Conservation (phyloP, 2,888 invertebrate genomes). For the Napeogenes sylphis region DNA sequence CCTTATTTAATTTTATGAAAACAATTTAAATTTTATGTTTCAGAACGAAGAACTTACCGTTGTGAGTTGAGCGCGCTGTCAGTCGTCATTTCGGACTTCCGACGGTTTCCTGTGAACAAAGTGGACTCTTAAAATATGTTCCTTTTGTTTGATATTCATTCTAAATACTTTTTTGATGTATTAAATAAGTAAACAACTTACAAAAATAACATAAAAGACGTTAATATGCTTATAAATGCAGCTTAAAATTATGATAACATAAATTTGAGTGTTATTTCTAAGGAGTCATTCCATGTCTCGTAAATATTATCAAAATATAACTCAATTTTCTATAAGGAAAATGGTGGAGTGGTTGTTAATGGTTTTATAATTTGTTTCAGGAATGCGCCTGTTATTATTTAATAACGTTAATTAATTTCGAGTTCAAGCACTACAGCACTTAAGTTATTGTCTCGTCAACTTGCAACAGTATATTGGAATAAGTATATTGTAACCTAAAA, state of each 20-base stretch:
- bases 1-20: too few relatives aligned
- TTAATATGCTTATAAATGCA: too few relatives aligned
- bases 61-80: conserved; percentile 69
- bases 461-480: too few relatives aligned
- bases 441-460: too few relatives aligned
- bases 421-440: too few relatives aligned
- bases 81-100: conserved; percentile 51
- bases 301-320: not conserved
- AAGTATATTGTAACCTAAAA: too few relatives aligned
- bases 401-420: too few relatives aligned
- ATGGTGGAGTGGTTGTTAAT: not conserved
- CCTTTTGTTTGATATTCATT: not conserved
- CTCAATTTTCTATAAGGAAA: not conserved
- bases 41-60: conserved; percentile 13
- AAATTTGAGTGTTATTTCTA: too few relatives aligned
- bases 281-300: not conserved
- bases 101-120: conserved; percentile 46
- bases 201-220: not conserved
- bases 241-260: too few relatives aligned
- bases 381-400: not conserved
- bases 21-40: too few relatives aligned
- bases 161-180: not conserved
- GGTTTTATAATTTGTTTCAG: not conserved
- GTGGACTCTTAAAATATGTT: conserved; percentile 2
- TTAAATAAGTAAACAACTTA: not conserved